A percentile compares a stretch with the other conserved stretches of the same genome.
phyloP scores from a whole-genome alignment of 2,888 invertebrate genomes.

The Leptopilina myrica region DNA sequence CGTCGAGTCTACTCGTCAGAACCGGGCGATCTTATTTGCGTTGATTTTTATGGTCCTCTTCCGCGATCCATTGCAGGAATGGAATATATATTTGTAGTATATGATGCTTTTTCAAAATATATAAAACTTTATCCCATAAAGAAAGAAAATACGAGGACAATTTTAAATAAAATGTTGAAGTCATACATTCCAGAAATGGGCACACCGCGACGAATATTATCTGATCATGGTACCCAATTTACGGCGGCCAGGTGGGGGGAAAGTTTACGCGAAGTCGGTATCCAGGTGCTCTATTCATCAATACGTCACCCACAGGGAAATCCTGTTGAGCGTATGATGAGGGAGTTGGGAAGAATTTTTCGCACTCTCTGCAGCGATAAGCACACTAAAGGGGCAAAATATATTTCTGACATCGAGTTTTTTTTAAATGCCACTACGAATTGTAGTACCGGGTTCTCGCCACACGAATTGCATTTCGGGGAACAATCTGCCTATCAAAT shows the following conservation, averaged over 20 bases:
- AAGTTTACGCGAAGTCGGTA: neutral
- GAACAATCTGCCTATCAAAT: neutral
- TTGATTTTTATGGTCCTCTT: neutral
- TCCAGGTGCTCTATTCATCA: conserved; percentile 37
- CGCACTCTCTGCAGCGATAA: conserved; percentile 40
- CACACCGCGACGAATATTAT: conserved; percentile 41
- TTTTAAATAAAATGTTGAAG: conserved; percentile 39
- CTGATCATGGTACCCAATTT: conserved; percentile 51
- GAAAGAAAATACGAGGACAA: neutral
- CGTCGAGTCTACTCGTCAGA: neutral
- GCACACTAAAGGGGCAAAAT: conserved; percentile 35
- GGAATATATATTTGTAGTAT: neutral
- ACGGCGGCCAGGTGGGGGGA: conserved; percentile 51
- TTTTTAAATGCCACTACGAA: conserved; percentile 40
- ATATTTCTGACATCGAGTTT: conserved; percentile 17
- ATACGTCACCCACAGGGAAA: conserved; percentile 56
- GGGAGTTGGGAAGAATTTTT: conserved; percentile 50
- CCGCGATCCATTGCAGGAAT: neutral
- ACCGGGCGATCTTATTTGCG: neutral
- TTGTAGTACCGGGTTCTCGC: conserved; percentile 35
- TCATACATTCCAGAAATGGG: conserved; percentile 19
- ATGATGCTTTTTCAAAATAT: neutral
- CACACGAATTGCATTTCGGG: conserved; percentile 42
- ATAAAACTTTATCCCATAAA: neutral
- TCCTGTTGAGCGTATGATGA: conserved; percentile 54